These are phyloP conservation scores for Dipodomys stephensi DNA, from an alignment of 2,113 vertebrate genomes.

Conservation along the genomic window DNA sequence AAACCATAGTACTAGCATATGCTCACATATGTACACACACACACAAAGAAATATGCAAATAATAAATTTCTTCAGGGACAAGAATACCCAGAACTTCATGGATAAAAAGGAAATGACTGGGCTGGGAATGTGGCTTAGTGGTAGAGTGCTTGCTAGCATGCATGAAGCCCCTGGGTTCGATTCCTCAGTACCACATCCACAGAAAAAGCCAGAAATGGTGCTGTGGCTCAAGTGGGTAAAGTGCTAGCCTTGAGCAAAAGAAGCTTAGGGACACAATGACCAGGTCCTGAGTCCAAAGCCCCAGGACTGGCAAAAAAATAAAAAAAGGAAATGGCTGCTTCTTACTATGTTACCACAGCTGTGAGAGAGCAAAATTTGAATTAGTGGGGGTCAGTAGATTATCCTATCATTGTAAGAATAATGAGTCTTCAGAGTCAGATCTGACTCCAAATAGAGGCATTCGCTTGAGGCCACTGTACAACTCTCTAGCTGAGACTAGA, in stretches of 20 bases:
- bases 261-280: too few species aligned
- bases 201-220: too few species aligned
- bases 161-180: too few species aligned
- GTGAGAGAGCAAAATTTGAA: conserved; percentile 56
- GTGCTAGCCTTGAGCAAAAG: too few species aligned
- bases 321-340: conserved; percentile 28
- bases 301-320: too few species aligned
- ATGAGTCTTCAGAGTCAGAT: conserved; percentile 46
- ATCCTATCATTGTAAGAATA: conserved; percentile 26
- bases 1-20: too few species aligned
- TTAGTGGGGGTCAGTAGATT: conserved; percentile 38
- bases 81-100: conserved; percentile 43
- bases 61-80: not conserved
- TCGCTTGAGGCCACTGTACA: not conserved
- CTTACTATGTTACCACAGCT: conserved; percentile 59
- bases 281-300: too few species aligned
- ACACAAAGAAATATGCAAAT: not conserved
- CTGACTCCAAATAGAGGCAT: not conserved
- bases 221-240: too few species aligned
- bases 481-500: not conserved
- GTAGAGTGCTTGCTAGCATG: too few species aligned
- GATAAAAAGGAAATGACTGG: conserved; percentile 12
- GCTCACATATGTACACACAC: too few species aligned
- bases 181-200: too few species aligned
- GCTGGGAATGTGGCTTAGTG: too few species aligned